Conservation (phyloP, 2,888 invertebrate genomes). For the Nyleta sp. region DNA sequence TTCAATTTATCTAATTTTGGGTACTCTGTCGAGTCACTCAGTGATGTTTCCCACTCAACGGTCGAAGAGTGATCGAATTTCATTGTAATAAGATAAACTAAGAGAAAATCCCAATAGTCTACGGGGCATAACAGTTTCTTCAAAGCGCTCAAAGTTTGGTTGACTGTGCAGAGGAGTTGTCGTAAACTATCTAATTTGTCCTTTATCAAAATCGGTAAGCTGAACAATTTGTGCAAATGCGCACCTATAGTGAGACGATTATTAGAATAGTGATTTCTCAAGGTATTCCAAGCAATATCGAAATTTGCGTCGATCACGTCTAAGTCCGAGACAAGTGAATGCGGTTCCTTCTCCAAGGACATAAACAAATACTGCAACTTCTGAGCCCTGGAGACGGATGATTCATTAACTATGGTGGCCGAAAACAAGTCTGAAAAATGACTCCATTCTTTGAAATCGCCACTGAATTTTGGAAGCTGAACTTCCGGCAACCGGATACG, state of each 20-base stretch:
- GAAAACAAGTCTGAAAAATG: neutral
- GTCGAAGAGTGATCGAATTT: neutral
- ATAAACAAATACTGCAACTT: neutral
- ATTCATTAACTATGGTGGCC: neutral
- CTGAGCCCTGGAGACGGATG: neutral
- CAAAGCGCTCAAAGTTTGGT: neutral
- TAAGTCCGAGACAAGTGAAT: neutral
- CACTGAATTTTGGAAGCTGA: neutral
- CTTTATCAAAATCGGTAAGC: neutral
- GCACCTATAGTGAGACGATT: neutral
- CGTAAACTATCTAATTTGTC: no score
- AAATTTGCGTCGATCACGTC: neutral
- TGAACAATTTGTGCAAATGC: neutral
- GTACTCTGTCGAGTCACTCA: neutral
- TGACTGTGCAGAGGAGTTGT: neutral
- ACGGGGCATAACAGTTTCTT: neutral
- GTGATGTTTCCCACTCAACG: neutral
- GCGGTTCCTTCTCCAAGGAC: neutral
- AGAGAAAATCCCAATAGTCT: neutral
- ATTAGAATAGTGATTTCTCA: neutral
- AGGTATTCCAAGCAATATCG: neutral
- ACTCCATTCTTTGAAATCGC: neutral
- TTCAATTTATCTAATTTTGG: neutral
- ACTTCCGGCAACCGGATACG: neutral
- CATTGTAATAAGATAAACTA: neutral